A percentile compares a stretch with the other conserved stretches of the same genome.
phyloP scores from a whole-genome alignment of 2,888 invertebrate genomes.

The Pterostichus madidus region DNA sequence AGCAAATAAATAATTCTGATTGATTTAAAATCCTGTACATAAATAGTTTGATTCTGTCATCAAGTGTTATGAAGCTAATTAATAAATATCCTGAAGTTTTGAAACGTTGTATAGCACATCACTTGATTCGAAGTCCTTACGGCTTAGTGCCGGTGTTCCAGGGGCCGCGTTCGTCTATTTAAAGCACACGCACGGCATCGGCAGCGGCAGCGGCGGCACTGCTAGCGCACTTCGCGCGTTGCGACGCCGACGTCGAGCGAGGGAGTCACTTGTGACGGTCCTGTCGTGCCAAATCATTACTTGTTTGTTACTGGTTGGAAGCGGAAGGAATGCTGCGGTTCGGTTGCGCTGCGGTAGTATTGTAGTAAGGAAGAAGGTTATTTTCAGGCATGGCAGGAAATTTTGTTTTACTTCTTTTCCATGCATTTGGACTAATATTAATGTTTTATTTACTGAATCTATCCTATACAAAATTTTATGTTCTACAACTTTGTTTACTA shows the following conservation, averaged over 20 bases:
- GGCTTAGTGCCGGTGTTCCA: slow-evolving; percentile 38
- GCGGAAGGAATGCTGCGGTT: slow-evolving; percentile 20
- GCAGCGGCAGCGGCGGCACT: background rate
- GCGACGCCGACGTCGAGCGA: no score
- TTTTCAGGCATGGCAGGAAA: background rate
- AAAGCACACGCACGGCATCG: slow-evolving; percentile 4
- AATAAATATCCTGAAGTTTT: background rate
- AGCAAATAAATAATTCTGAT: no score
- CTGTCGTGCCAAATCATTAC: slow-evolving; percentile 12
- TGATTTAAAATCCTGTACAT: no score
- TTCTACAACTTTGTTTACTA: no score
- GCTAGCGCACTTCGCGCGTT: background rate
- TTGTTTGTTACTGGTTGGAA: slow-evolving; percentile 6
- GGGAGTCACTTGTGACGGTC: background rate
- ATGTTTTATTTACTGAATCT: no score
- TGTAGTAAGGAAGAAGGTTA: slow-evolving; percentile 3
- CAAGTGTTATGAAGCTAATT: no score
- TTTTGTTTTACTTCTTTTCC: background rate
- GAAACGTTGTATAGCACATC: background rate
- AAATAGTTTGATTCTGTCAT: no score
- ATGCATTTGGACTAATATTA: background rate
- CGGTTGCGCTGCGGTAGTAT: background rate
- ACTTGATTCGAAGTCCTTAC: background rate
- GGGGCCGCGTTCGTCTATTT: slow-evolving; percentile 51
- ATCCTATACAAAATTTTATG: no score